phyloP scores from a whole-genome alignment of 2,888 invertebrate genomes.

The Campopleginae sp. region DNA sequence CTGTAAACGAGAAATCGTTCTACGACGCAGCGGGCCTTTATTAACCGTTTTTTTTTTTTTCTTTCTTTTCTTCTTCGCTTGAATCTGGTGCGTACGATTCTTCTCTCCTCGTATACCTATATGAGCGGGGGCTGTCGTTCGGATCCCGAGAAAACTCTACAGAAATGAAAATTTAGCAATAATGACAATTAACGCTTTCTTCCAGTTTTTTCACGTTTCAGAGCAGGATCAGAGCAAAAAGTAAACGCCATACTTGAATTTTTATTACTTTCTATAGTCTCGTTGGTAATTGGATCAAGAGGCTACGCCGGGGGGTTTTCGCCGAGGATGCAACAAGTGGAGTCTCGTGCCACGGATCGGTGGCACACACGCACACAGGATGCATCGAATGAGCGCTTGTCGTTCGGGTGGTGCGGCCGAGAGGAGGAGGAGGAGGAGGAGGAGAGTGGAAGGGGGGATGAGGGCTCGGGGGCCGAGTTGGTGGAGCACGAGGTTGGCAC shows the following conservation, averaged over 20 bases:
- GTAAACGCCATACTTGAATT: slow-evolving; percentile 64
- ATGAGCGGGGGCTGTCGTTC: too few species aligned
- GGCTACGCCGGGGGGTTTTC: too few species aligned
- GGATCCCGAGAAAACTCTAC: too few species aligned
- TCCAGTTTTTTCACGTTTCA: slow-evolving; percentile 55
- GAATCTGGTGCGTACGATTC: too few species aligned
- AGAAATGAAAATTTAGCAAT: slow-evolving; percentile 50
- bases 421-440: slow-evolving; percentile 3
- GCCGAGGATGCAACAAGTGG: slow-evolving; percentile 82
- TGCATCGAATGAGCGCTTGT: slow-evolving; percentile 59
- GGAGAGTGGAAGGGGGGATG: slow-evolving; percentile 62
- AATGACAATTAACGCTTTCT: too few species aligned
- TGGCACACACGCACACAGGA: slow-evolving; percentile 36
- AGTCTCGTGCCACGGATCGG: slow-evolving; percentile 58
- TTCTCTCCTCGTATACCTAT: too few species aligned
- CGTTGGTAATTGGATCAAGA: too few species aligned
- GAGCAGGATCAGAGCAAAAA: too few species aligned
- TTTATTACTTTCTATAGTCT: slow-evolving; percentile 56
- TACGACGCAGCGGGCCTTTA: slow-evolving; percentile 44
- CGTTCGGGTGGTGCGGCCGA: slow-evolving; percentile 45
- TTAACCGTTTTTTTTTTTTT: slow-evolving; percentile 12
- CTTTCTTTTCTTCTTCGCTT: too few species aligned
- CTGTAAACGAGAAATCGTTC: slow-evolving; percentile 57
- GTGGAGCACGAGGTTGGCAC: slow-evolving; percentile 82
- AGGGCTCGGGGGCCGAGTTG: slow-evolving; percentile 73